A percentile compares a stretch with the other conserved stretches of the same genome.
These are phyloP conservation scores for Nannospalax galili DNA, from an alignment of 2,113 vertebrate genomes.

Conservation along the genomic window DNA sequence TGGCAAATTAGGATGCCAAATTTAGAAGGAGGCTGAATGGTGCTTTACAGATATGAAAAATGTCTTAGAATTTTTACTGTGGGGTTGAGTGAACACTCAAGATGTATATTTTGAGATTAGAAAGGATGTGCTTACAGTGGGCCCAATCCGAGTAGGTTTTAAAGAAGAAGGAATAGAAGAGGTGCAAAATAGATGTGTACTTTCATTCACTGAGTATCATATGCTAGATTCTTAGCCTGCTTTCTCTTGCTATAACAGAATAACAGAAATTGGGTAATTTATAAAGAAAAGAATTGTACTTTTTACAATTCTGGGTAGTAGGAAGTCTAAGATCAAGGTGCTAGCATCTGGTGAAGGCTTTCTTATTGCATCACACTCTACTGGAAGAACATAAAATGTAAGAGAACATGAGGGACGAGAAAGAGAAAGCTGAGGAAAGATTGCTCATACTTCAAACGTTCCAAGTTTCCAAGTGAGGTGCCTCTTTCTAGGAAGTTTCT, in stretches of 20 bases:
- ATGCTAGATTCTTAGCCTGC: neutral
- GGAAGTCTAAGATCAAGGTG: neutral
- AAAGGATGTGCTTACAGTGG: slow-evolving; percentile 8
- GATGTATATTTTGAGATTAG: neutral
- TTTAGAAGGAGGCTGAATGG: neutral
- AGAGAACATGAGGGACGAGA: neutral
- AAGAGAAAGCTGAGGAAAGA: neutral
- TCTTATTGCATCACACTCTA: neutral
- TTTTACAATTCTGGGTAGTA: neutral
- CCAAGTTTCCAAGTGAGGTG: neutral
- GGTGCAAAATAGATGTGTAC: neutral
- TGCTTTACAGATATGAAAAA: neutral
- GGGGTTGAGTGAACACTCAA: neutral
- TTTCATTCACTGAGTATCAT: slow-evolving; percentile 9
- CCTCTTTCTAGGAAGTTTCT: neutral
- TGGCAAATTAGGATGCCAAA: neutral
- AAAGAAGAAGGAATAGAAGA: neutral
- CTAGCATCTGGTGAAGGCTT: neutral
- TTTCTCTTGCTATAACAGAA: neutral
- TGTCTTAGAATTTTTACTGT: neutral
- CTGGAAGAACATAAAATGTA: neutral
- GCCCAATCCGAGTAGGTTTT: neutral
- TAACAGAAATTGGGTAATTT: neutral
- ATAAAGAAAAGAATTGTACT: neutral
- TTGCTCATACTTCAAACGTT: neutral